Base-by-base conservation (phyloP, 2,888 invertebrate species). In the Achlya flavicornis region DNA sequence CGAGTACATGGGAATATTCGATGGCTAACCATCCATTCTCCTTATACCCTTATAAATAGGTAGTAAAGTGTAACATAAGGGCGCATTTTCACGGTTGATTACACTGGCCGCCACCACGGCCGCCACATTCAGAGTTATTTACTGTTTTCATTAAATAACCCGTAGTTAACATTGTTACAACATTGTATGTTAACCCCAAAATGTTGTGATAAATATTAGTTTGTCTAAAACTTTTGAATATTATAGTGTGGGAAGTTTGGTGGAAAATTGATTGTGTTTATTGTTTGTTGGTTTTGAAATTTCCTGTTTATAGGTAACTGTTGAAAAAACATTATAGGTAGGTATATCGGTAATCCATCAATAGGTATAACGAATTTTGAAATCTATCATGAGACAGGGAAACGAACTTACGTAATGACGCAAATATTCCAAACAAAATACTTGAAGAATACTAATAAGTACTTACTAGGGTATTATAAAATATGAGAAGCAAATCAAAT, bases 151-250 rank as follows among this genome's bases (percentile, higher is more conserved):
- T 48, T 16, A n/a, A n/a, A n/a, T n/a, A 48, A 16, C 46, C 46
- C 0, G 0, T 0, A 0, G 48, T 48, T 48, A 16, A 48, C 46
- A 16, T 48, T 48, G 46, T 48, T 48, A 48, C 48, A 48, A 16
- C 48, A 16, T 48, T 48, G 48, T 48, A n/a, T n/a, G 46, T 46
- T 46, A 46, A 41, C 41, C 41, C 46, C 46, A 46, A 46, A 46
- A 46, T 12, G 16, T 16, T 48, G 48, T 48, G 14, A 46, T 46
- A 46, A 46, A 46, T 46, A 46, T 46, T 46, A 48, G 48, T 48
- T 48, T 16, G 7, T 10, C 48, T 48, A 7, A 16, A 48, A 16
- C 48, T 48, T 48, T 48, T 1, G 43, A 4, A 38, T 14, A 4
- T 12, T 43, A 14, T 14, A 43, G 11, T 43, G 43, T 43, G 12